Base-by-base conservation (phyloP, 2,888 invertebrate genomes). In the Drosophila acutilabella region DNA sequence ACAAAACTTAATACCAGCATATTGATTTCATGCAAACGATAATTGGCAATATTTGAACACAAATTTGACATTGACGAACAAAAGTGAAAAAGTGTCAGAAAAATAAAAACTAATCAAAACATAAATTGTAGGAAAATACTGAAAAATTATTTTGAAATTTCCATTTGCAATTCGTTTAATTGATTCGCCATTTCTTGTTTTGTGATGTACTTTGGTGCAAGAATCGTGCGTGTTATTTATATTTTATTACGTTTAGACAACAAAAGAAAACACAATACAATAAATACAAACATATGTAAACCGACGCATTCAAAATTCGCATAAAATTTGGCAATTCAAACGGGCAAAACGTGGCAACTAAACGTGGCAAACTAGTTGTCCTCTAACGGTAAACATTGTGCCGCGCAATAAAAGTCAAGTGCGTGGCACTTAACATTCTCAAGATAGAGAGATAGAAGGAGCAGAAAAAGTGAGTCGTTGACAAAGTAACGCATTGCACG, bases 401-500 rank as follows among this genome's bases (percentile, higher is more conserved):
- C 59, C 71, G 57, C 67, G 70, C 80, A 70, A 81, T 68, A 78
- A 81, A 75, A 81, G 69, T 66, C 70, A 78, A 80, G 77, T 81
- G 80, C 54, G 71, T 69, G 75, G 67, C 75, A 78, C 76, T 81
- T 72, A 74, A 75, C 68, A 79, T 66, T 64, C 74, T 67, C 69
- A 40, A 50, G 41, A 59, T 13, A 47, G 18, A 44, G n/a, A 5
- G 45, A 16, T 33, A 53, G 36, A 53, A 41, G 48, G 30, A 18
- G 53, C 54, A 23, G 54, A n/a, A 62, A 62, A 47, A 68, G 54
- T 48, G 50, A 71, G 62, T 67, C 59, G 68, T 77, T 77, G 70
- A 71, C 78, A 77, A 78, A 78, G 78, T 74, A 78, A 78, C 78
- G 74, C 71, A 68, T 59, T 54, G 64, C 61, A 53, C 67, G 76